Evolutionary conservation across 2,113 vertebrate species (phyloP).

Genomic region (Gambusia holbrooki): DNA sequence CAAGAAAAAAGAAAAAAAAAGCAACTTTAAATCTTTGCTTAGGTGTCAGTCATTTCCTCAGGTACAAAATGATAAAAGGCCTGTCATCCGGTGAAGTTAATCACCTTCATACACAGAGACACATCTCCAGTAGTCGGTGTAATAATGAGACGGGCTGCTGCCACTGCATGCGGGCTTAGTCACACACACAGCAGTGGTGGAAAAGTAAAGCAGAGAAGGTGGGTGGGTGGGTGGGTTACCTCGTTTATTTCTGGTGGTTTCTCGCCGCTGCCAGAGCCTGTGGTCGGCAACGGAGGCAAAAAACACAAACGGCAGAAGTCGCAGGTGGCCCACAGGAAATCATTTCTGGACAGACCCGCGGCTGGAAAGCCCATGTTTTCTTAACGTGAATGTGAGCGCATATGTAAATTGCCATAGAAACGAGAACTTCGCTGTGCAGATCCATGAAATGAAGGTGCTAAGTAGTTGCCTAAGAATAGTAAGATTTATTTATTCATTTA

Average conservation of each 20-base stretch:
- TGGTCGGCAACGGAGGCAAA: neutral
- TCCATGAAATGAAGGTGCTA: neutral
- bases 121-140: neutral
- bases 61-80: conserved; percentile 38
- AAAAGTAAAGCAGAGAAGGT: neutral
- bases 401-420: neutral
- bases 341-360: neutral
- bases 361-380: too few species aligned
- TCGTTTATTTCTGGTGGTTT: neutral
- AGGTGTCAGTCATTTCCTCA: conserved; percentile 31
- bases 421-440: neutral
- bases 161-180: conserved; percentile 12
- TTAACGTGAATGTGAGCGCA: neutral
- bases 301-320: conserved; percentile 2
- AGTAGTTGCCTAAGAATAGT: neutral
- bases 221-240: conserved; percentile 5
- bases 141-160: conserved; percentile 32
- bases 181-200: neutral
- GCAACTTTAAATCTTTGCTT: conserved; percentile 11
- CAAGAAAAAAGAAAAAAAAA: neutral
- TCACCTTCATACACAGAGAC: conserved; percentile 18
- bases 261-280: neutral
- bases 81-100: conserved; percentile 11
- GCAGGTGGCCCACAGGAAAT: conserved; percentile 3
- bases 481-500: neutral